Base-by-base conservation (phyloP, 1,140 invertebrate genomes). In the Conopomorpha cramerella region DNA sequence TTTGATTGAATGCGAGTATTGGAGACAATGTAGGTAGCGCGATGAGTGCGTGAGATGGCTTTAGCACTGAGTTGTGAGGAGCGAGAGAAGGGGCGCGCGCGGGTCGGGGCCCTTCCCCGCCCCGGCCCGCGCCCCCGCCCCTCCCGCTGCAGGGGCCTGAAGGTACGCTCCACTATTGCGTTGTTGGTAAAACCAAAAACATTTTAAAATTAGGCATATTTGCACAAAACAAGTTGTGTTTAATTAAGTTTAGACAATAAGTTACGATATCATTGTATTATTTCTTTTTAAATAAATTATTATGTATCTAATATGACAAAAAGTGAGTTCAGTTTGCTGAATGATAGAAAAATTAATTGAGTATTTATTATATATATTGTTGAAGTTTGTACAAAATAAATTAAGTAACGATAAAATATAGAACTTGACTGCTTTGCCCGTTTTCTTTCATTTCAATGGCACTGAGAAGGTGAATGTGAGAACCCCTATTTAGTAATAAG, bases 331-430 rank as follows among this genome's bases (percentile, higher is more conserved):
- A 77, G 70, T 78, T 77, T 74, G 72, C 77, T 77, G 68, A 77
- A 77, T 77, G 66, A 77, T 74, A 78, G 70, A 77, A 66, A n/a
- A 63, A 78, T 79, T 74, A 77, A 77, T 79, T 78, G 73, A 78
- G 61, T 78, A 76, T 77, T 72, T 78, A 79, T 77, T 79, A 77
- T 77, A 76, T 77, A 79, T 79, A 79, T 79, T 79, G 77, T 79
- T 79, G 77, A 79, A 79, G 74, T 79, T 79, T 79, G 77, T 79
- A 79, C 77, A 79, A 79, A 79, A 79, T 79, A 79, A 79, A 77
- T 76, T 79, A 79, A 79, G 77, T 79, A 79, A 79, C 66, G 62
- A 79, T 79, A 77, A 77, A 73, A 77, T 79, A 79, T 79, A 79
- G 77, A 78, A 79, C 77, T 79, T 77, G 77, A 79, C 77, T 79